phyloP scores from a whole-genome alignment of 2,113 vertebrate species.

The Brevimyrus niger region DNA sequence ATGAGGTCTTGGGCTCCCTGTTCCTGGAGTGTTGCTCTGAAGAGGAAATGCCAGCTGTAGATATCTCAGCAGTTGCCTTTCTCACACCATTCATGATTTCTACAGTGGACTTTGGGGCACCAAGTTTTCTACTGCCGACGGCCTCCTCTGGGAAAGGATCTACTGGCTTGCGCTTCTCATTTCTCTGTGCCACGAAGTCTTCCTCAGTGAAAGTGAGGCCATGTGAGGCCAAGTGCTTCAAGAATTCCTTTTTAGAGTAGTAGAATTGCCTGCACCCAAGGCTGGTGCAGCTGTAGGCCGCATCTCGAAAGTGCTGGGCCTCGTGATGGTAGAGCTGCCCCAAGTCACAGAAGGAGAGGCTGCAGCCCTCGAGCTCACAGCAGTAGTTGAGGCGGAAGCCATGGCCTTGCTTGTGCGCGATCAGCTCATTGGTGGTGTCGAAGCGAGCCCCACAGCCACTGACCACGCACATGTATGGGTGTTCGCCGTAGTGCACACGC shows the following conservation, averaged over 20 bases:
- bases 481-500: slow-evolving; percentile 72
- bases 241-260: slow-evolving; percentile 86
- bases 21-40: slow-evolving; percentile 21
- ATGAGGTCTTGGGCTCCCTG: slow-evolving; percentile 43
- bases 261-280: slow-evolving; percentile 85
- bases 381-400: slow-evolving; percentile 79
- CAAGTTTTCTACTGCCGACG: slow-evolving; percentile 4
- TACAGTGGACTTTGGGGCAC: not conserved
- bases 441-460: slow-evolving; percentile 80
- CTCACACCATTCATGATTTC: slow-evolving; percentile 29
- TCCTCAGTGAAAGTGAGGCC: slow-evolving; percentile 63
- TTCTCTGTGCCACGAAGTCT: slow-evolving; percentile 61
- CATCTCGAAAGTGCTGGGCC: slow-evolving; percentile 93
- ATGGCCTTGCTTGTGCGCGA: slow-evolving; percentile 85
- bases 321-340: slow-evolving; percentile 94
- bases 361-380: slow-evolving; percentile 86
- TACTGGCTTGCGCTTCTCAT: slow-evolving; percentile 46
- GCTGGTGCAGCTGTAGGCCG: slow-evolving; percentile 78
- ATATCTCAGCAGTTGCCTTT: not conserved
- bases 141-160: slow-evolving; percentile 32
- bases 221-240: slow-evolving; percentile 80
- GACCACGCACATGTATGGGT: slow-evolving; percentile 79
- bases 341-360: slow-evolving; percentile 82
- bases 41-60: slow-evolving; percentile 32
- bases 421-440: slow-evolving; percentile 74